Evolutionary conservation across 2,797 vertebrate genomes (phyloP).

Genomic region (Malacoraja senta): DNA sequence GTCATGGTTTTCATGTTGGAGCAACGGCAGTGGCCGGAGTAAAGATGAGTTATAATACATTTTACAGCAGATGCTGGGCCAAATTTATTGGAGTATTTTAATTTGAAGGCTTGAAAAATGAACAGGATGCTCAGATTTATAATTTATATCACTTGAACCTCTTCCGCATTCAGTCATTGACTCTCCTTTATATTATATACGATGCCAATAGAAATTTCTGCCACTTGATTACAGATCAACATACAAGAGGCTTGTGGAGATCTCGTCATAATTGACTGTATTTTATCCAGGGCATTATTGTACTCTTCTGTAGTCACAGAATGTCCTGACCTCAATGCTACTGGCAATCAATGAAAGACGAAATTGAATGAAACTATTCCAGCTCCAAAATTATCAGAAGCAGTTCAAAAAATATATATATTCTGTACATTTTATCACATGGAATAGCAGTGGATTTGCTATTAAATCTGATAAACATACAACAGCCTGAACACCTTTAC

Average conservation of each 20-base stretch:
- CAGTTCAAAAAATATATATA: not conserved
- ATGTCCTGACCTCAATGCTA: not conserved
- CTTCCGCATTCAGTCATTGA: not conserved
- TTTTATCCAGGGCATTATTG: not conserved
- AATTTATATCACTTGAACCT: not conserved
- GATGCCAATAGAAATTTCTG: not conserved
- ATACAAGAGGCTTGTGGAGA: not conserved
- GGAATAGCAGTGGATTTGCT: not conserved
- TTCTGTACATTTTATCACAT: not conserved
- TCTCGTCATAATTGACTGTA: not conserved
- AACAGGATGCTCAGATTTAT: not conserved
- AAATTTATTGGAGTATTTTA: not conserved
- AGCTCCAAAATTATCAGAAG: not conserved
- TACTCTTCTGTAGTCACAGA: not conserved
- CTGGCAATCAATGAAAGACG: not conserved
- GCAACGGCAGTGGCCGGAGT: not conserved
- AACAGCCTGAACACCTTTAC: not conserved
- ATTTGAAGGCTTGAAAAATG: not conserved
- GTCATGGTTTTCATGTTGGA: not conserved
- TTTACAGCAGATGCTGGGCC: not conserved
- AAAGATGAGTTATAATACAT: not conserved
- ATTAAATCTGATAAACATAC: not conserved
- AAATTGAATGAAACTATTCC: not conserved
- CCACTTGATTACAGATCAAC: not conserved
- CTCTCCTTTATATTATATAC: not conserved